Conservation (phyloP, 2,113 vertebrate genomes). For the Struthidea cinerea region DNA sequence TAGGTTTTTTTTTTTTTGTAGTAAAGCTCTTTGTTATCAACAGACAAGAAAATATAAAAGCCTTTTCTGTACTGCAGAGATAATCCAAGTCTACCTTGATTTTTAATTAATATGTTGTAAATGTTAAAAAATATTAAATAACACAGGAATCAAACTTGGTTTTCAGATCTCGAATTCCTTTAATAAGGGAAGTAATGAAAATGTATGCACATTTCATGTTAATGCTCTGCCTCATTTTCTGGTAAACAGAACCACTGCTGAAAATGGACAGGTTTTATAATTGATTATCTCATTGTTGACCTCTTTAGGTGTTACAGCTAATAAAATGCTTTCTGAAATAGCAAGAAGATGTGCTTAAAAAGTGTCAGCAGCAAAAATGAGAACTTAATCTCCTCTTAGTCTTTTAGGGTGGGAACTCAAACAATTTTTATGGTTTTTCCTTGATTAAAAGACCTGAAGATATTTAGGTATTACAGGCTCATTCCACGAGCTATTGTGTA, state of each 20-base stretch:
- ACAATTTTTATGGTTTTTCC: not conserved
- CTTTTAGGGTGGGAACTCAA: not conserved
- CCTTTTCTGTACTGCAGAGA: not conserved
- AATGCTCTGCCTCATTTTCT: not conserved
- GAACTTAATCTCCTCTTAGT: not conserved
- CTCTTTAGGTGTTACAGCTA: not conserved
- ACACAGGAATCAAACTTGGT: not conserved
- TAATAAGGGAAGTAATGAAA: not conserved
- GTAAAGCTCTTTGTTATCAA: not conserved
- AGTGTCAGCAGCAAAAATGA: not conserved
- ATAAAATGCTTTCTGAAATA: not conserved
- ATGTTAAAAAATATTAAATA: not conserved
- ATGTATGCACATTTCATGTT: not conserved
- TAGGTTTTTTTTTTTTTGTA: not conserved
- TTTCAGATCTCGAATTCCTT: not conserved
- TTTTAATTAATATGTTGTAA: not conserved
- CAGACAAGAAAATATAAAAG: not conserved
- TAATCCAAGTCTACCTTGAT: not conserved
- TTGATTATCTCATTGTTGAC: not conserved
- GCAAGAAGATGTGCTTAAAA: not conserved
- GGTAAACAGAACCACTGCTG: not conserved
- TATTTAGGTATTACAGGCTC: not conserved
- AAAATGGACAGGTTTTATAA: not conserved
- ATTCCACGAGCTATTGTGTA: not conserved
- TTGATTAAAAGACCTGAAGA: not conserved